Conservation (phyloP, 2,888 invertebrate genomes). For the Pandemis heparana region DNA sequence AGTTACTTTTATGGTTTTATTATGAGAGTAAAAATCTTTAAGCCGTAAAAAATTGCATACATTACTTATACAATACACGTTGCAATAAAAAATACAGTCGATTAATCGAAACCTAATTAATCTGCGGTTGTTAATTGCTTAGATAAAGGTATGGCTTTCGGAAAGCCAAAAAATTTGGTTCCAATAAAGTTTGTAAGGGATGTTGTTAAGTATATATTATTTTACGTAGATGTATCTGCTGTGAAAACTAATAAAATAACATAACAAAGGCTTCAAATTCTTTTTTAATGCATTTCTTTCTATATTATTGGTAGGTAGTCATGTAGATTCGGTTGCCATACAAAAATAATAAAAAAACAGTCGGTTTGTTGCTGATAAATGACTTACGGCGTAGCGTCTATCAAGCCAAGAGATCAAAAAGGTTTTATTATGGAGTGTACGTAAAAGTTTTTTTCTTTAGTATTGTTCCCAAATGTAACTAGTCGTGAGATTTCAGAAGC, state of each 20-base stretch:
- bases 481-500: no score
- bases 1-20: slow-evolving; percentile 28
- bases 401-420: slow-evolving; percentile 47
- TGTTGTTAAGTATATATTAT: no score
- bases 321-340: background rate
- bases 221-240: no score
- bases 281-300: background rate
- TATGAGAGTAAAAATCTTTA: slow-evolving; percentile 19
- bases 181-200: no score
- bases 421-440: slow-evolving; percentile 26
- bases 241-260: background rate
- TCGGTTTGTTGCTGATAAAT: slow-evolving; percentile 45
- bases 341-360: background rate
- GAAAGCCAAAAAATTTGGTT: background rate
- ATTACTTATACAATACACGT: background rate
- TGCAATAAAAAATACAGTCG: slow-evolving; percentile 9
- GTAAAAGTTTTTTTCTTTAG: background rate
- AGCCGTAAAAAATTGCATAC: slow-evolving; percentile 1
- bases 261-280: background rate
- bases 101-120: background rate
- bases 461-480: no score
- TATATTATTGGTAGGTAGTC: background rate
- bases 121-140: background rate
- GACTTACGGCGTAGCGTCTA: slow-evolving; percentile 54
- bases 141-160: background rate